Conservation (phyloP, 2,888 invertebrate genomes). For the Clepsis dumicolana region DNA sequence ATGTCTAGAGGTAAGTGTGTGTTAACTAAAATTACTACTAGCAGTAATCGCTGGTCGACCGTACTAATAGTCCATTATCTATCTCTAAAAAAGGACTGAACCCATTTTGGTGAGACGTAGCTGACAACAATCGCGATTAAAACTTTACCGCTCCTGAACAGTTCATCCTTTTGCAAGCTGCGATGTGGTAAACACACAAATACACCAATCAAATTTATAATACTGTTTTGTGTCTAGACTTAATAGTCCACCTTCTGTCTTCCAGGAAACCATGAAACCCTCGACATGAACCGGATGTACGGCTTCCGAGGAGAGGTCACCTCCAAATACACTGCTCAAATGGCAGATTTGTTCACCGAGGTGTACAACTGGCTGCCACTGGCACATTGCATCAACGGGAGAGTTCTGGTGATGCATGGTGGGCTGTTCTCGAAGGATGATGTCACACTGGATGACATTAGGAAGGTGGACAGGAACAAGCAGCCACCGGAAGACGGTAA, state of each 20-base stretch:
- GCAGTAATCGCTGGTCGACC: too few species aligned
- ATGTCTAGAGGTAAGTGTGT: constrained; percentile 96
- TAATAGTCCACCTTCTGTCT: not conserved
- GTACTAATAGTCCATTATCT: too few species aligned
- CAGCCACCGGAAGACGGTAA: constrained; percentile 98
- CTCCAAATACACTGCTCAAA: constrained; percentile 96
- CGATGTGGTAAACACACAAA: too few species aligned
- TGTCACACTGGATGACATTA: constrained; percentile 97
- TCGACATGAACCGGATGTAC: constrained; percentile 99
- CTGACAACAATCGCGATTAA: too few species aligned
- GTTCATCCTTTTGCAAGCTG: too few species aligned
- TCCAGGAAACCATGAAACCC: constrained; percentile 98
- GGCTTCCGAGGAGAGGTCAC: constrained; percentile 99
- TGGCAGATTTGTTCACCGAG: constrained; percentile 99
- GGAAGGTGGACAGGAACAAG: constrained; percentile 95
- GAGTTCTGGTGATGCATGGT: constrained; percentile 97
- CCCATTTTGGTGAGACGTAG: too few species aligned
- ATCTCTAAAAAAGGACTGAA: too few species aligned
- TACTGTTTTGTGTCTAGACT: too few species aligned
- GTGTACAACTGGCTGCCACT: constrained; percentile 99
- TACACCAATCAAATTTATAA: too few species aligned
- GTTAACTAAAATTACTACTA: too few species aligned
- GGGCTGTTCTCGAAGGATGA: constrained; percentile 97
- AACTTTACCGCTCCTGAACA: too few species aligned
- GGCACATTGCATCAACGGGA: constrained; percentile 96